Conservation (phyloP, 2,797 vertebrate genomes). For the Chaetodon trifasciatus region DNA sequence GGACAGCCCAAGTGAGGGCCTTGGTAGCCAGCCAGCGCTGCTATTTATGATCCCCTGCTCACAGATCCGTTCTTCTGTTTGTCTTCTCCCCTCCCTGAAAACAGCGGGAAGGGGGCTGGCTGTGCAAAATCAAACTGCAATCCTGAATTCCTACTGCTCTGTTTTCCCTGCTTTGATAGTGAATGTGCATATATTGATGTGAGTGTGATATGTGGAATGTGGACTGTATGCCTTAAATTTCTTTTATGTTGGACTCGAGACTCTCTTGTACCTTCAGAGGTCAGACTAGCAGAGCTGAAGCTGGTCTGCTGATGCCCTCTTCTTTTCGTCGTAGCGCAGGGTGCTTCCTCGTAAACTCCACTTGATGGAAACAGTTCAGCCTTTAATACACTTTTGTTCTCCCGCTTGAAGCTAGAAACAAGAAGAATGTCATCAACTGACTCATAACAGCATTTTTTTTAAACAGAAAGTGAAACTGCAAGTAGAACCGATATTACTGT, state of each 20-base stretch:
- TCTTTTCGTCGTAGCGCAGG: background rate
- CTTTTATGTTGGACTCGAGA: too few relatives aligned
- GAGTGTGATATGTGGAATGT: background rate
- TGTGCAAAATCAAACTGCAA: conserved; percentile 28
- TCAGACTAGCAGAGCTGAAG: background rate
- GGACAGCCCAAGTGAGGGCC: conserved; percentile 45
- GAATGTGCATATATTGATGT: background rate
- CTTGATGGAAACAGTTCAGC: background rate
- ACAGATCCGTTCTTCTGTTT: conserved; percentile 59
- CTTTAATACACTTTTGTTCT: background rate
- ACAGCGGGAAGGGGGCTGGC: conserved; percentile 33
- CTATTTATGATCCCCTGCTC: conserved; percentile 75
- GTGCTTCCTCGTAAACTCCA: background rate
- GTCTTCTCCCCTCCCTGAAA: conserved; percentile 55
- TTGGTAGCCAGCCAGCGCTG: conserved; percentile 72
- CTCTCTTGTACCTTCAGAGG: background rate
- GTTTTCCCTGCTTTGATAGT: background rate
- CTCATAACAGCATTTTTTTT: background rate
- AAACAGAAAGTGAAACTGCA: conserved; percentile 45
- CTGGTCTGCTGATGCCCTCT: background rate
- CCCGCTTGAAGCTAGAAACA: conserved; percentile 25
- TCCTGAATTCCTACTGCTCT: conserved; percentile 29
- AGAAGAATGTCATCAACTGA: conserved; percentile 4
- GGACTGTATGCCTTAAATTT: background rate
- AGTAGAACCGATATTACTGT: conserved; percentile 12